Evolutionary conservation across 1,140 invertebrate species (phyloP).

Genomic region (Monochamus saltuarius): DNA sequence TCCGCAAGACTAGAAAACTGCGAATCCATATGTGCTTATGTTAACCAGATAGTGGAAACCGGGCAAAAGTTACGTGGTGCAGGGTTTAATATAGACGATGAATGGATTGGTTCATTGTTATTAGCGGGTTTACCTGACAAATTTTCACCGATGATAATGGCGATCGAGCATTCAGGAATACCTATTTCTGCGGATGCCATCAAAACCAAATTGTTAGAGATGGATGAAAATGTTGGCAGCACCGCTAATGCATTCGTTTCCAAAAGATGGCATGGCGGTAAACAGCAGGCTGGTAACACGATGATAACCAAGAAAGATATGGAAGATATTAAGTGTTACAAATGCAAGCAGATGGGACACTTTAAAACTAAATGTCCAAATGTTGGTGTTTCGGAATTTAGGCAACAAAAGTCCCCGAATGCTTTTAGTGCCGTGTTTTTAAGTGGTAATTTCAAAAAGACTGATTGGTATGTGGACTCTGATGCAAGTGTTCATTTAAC

Average conservation of each 20-base stretch:
- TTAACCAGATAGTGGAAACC: conserved; percentile 23
- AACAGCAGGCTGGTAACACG: too few relatives aligned
- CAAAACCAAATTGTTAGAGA: conserved; percentile 39
- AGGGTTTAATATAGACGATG: conserved; percentile 36
- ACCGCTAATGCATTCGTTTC: neutral
- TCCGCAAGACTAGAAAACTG: too few relatives aligned
- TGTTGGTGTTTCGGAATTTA: too few relatives aligned
- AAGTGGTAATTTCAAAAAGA: neutral
- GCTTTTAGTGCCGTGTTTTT: too few relatives aligned
- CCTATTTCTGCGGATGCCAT: conserved; percentile 34
- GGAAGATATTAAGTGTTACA: too few relatives aligned
- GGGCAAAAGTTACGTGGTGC: conserved; percentile 22
- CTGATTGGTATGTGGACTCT: conserved; percentile 4
- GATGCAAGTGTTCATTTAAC: conserved; percentile 2
- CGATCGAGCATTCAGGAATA: conserved; percentile 36
- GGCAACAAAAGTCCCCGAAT: too few relatives aligned
- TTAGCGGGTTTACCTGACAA: conserved; percentile 44
- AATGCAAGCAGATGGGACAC: neutral
- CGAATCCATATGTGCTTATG: conserved; percentile 23
- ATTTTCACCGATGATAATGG: conserved; percentile 45
- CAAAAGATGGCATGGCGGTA: too few relatives aligned
- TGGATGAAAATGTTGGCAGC: conserved; percentile 17
- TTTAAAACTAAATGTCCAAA: too few relatives aligned
- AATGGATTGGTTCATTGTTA: conserved; percentile 46
- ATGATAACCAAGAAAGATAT: too few relatives aligned